A percentile compares a stretch with the other conserved stretches of the same genome.
Evolutionary conservation across 2,888 invertebrate species (phyloP).

Genomic region (Malthinus seriepunctatus): DNA sequence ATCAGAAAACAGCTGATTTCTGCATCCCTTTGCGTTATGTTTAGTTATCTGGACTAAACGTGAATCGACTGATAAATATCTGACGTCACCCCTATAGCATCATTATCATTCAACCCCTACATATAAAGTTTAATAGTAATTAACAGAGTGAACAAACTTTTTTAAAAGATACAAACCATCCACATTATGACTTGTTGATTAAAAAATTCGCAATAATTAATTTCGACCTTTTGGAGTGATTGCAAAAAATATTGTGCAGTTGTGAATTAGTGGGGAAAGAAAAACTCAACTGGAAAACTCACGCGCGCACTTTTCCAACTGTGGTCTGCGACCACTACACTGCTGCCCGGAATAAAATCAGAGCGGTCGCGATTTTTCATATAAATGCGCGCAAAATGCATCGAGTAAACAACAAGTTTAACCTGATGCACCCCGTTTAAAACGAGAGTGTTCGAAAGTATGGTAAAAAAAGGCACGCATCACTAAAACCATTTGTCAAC

Average conservation of each 20-base stretch:
- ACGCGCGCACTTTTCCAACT: constrained; percentile 54
- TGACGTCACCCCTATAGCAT: constrained; percentile 23
- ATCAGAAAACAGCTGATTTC: constrained; percentile 51
- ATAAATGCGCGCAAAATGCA: constrained; percentile 43
- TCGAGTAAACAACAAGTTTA: constrained; percentile 11
- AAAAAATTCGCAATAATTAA: not conserved
- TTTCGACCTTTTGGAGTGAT: too few species aligned
- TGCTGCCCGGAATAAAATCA: constrained; percentile 40
- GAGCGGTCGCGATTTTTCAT: constrained; percentile 52
- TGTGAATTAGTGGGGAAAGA: constrained; percentile 38
- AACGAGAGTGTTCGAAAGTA: constrained; percentile 14
- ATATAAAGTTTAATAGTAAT: constrained; percentile 2
- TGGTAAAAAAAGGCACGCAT: constrained; percentile 11
- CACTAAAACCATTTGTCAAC: constrained; percentile 21
- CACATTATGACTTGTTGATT: not conserved
- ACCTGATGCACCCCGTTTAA: constrained; percentile 4
- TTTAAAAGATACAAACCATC: constrained; percentile 1
- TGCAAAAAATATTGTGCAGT: constrained; percentile 42
- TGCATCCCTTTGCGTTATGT: constrained; percentile 21
- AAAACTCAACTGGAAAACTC: constrained; percentile 37
- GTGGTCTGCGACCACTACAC: constrained; percentile 48
- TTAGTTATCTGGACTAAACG: constrained; percentile 52
- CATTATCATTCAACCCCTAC: constrained; percentile 9
- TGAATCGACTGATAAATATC: constrained; percentile 49
- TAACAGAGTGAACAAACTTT: constrained; percentile 7